Base-by-base conservation (phyloP, 2,113 vertebrate species). In the Zosterops lateralis region DNA sequence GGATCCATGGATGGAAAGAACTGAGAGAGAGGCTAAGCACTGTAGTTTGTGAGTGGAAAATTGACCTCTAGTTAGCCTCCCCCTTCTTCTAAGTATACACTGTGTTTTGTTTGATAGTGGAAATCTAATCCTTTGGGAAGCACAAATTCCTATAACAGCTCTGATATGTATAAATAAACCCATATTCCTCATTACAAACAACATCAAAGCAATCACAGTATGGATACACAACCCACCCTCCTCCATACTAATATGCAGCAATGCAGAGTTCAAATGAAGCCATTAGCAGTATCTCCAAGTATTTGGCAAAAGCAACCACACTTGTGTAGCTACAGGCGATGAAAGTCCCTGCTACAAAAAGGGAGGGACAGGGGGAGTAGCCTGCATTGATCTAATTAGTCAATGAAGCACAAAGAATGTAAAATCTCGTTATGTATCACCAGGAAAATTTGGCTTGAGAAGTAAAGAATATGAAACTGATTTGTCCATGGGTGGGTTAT, bases 261-360 rank as follows among this genome's bases (percentile, higher is more conserved):
- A 68, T 76, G 79, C 7, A 3, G 81, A 96, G 87, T 97, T 95
- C 95, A 97, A 89, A 93, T 95, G 74, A 89, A 97, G 89, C 89
- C 83, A 85, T 96, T 97, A 92, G 87, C 93, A 90, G 84, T 66
- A 85, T 90, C 92, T 94, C 77, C 92, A 96, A 93, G 65, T 90
- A 93, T 91, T 96, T 97, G 96, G 93, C 96, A 97, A 94, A 90
- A 85, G 91, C 94, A 92, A 22, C 77, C 84, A 80, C 92, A 89
- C 85, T 91, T 89, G 86, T 95, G 60, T 95, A 88, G 92, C 95
- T 96, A 84, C 85, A 65, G 97, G 97, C 93, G 6, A 90, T 96
- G 93, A 97, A 97, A 97, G 92, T 96, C 96, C 97, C 96, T 91
- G 29, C 84, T 88, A 38, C 71, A 67, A 72, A 93, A 79, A 92